Conservation (phyloP, 1,140 invertebrate genomes). For the Scaptomyza pallida region DNA sequence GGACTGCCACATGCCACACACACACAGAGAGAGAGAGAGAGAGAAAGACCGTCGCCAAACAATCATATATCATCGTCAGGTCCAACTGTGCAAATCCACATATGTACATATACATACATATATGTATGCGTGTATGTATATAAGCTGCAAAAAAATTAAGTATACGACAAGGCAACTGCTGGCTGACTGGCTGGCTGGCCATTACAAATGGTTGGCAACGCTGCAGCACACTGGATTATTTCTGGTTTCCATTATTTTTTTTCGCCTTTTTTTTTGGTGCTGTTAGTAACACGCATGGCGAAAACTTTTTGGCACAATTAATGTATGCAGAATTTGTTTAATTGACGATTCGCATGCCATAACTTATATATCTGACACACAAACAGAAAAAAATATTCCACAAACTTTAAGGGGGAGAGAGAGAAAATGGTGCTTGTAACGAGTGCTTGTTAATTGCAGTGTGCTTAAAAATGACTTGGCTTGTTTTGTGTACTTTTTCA, state of each 20-base stretch:
- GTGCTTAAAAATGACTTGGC: conserved; percentile 4
- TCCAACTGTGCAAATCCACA: conserved; percentile 42
- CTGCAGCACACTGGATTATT: conserved; percentile 33
- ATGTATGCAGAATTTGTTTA: conserved; percentile 78
- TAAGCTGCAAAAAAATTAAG: conserved; percentile 62
- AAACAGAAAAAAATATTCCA: neutral
- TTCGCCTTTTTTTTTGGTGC: conserved; percentile 11
- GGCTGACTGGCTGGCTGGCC: neutral
- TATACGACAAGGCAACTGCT: conserved; percentile 43
- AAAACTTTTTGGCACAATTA: conserved; percentile 73
- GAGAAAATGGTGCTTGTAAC: conserved; percentile 1
- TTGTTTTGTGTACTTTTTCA: neutral
- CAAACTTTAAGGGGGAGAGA: too few relatives aligned
- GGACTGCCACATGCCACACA: conserved; percentile 32
- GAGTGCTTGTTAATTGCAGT: conserved; percentile 51
- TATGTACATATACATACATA: neutral
- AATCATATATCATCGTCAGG: conserved; percentile 78
- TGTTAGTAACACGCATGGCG: conserved; percentile 48
- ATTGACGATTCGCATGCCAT: conserved; percentile 76
- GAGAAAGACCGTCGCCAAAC: conserved; percentile 31
- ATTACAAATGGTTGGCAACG: conserved; percentile 48
- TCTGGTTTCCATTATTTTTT: neutral
- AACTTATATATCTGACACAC: conserved; percentile 25
- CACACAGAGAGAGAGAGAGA: neutral
- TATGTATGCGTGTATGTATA: conserved; percentile 7